These are phyloP conservation scores for Xiphias gladius DNA, from an alignment of 2,113 vertebrate species.

Conservation along the genomic window DNA sequence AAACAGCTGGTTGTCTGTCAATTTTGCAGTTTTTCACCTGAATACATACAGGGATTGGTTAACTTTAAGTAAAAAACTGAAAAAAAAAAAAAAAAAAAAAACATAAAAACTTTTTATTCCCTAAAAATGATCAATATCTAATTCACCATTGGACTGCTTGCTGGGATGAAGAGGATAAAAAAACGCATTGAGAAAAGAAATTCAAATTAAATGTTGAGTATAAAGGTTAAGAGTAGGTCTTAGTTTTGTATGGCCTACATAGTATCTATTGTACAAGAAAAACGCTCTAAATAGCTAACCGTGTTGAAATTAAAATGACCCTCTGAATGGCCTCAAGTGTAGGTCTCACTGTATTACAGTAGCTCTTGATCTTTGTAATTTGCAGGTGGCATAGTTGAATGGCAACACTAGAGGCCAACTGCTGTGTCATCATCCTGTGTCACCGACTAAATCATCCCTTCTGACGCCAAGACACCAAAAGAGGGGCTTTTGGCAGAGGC, in stretches of 20 bases:
- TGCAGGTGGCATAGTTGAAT: conserved; percentile 48
- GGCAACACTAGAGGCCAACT: conserved; percentile 38
- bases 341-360: neutral
- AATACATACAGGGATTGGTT: neutral
- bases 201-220: neutral
- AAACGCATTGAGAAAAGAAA: neutral
- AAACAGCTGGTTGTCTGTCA: conserved; percentile 23
- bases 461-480: conserved; percentile 67
- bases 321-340: conserved; percentile 19
- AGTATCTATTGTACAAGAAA: neutral
- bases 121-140: neutral
- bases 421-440: conserved; percentile 60
- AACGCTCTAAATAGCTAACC: too few species aligned
- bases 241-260: neutral
- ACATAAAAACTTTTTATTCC: neutral
- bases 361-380: conserved; percentile 56
- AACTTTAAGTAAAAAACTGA: neutral
- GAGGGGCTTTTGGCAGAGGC: conserved; percentile 68
- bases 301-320: neutral
- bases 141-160: neutral
- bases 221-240: neutral
- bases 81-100: neutral
- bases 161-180: neutral
- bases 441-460: conserved; percentile 54
- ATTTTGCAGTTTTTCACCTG: conserved; percentile 7